Evolutionary conservation across 2,797 vertebrate genomes (phyloP).

Genomic region (Parauchenoglanis punctatus): DNA sequence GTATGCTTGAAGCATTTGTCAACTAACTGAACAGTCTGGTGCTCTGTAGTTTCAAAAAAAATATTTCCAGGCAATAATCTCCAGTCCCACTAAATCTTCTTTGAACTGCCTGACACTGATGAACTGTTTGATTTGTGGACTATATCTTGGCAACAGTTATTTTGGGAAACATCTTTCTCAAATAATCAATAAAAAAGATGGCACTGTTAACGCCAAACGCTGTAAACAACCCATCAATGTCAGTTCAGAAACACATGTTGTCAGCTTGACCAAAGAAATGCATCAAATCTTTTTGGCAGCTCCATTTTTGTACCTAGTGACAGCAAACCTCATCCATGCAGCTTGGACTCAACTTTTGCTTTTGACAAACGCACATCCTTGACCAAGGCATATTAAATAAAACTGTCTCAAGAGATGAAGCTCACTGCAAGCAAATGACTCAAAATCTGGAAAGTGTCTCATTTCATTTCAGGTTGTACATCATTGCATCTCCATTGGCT

Average conservation of each 20-base stretch:
- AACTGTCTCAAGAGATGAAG: no score
- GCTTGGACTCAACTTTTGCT: not conserved
- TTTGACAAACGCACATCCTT: not conserved
- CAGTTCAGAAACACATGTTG: not conserved
- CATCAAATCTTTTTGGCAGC: not conserved
- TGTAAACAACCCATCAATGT: not conserved
- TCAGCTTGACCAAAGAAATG: not conserved
- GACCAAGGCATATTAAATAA: no score
- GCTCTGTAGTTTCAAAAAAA: not conserved
- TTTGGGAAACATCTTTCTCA: not conserved
- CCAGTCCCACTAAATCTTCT: not conserved
- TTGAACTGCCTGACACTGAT: not conserved
- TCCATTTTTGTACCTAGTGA: not conserved
- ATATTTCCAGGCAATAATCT: no score
- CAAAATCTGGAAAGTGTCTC: not conserved
- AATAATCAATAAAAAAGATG: not conserved
- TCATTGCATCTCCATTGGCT: no score
- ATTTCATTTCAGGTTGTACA: no score
- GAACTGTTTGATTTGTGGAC: not conserved
- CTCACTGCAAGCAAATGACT: no score
- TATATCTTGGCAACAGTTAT: not conserved
- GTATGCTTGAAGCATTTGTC: not conserved
- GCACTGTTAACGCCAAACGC: not conserved
- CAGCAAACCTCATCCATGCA: no score
- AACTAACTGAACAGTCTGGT: not conserved